Evolutionary conservation across 2,797 vertebrate genomes (phyloP).

Genomic region (Glyptemys insculpta): DNA sequence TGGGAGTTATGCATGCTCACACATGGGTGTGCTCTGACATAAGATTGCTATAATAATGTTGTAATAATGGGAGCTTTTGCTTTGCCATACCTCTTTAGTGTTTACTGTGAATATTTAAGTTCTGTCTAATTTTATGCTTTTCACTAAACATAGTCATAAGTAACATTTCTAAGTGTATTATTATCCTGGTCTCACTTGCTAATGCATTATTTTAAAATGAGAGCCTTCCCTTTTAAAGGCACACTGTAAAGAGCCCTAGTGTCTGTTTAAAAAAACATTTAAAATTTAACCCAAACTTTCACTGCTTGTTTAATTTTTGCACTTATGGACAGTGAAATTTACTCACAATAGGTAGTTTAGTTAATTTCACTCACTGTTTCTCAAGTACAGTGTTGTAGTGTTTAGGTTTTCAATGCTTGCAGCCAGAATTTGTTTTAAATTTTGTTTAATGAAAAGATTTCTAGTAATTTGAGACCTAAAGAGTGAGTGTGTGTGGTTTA

Average conservation of each 20-base stretch:
- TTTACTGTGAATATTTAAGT: not conserved
- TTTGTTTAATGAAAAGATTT: not conserved
- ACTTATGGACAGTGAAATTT: not conserved
- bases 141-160: not conserved
- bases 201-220: not conserved
- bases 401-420: not conserved
- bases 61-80: constrained; percentile 48
- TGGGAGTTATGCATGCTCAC: not conserved
- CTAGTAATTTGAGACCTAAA: not conserved
- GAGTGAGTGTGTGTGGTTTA: not conserved
- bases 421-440: not conserved
- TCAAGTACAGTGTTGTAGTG: not conserved
- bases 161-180: not conserved
- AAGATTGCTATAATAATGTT: not conserved
- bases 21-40: not conserved
- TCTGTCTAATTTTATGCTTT: constrained; percentile 32
- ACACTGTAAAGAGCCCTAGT: not conserved
- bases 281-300: not conserved
- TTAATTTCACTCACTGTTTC: not conserved
- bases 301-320: not conserved
- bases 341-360: constrained; percentile 4
- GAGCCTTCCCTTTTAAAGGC: not conserved
- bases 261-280: not conserved
- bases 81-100: not conserved
- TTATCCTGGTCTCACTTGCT: not conserved